Percentiles rank a stretch among this genome's conserved stretches.
Conservation (phyloP, 2,113 vertebrate genomes). For the Alouatta palliata region DNA sequence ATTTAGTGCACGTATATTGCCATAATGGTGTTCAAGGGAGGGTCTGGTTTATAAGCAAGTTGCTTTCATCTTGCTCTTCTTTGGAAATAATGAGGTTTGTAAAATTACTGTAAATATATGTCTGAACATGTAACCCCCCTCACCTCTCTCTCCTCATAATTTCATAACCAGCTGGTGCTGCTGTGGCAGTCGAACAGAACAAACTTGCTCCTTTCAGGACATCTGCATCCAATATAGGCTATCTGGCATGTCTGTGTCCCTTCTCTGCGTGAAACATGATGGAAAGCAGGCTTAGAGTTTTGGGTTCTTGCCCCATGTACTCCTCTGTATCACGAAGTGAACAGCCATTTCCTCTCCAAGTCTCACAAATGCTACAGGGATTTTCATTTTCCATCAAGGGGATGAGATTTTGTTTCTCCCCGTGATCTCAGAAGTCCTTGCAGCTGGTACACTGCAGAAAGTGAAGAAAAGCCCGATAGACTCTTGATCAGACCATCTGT, state of each 20-base stretch:
- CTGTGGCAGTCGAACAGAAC: neutral
- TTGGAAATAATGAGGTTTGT: constrained; percentile 73
- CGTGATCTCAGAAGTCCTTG: constrained; percentile 58
- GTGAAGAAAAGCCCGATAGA: neutral
- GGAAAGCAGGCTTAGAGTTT: constrained; percentile 69
- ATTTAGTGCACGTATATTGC: neutral
- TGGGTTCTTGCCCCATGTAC: constrained; percentile 49
- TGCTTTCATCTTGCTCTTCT: constrained; percentile 67
- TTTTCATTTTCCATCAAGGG: constrained; percentile 68
- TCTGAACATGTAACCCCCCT: constrained; percentile 65
- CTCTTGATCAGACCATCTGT: neutral
- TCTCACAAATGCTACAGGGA: constrained; percentile 56
- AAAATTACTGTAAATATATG: constrained; percentile 69
- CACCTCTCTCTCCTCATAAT: constrained; percentile 64
- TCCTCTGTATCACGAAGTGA: constrained; percentile 57
- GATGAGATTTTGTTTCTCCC: constrained; percentile 60
- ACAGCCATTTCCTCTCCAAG: constrained; percentile 74
- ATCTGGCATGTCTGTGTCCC: constrained; percentile 68
- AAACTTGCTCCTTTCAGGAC: constrained; percentile 53
- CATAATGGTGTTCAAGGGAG: neutral
- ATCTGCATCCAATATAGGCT: constrained; percentile 76
- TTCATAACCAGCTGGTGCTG: constrained; percentile 74
- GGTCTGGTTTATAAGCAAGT: constrained; percentile 47
- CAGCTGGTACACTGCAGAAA: constrained; percentile 54
- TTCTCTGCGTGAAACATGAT: constrained; percentile 59